phyloP scores from a whole-genome alignment of 2,888 invertebrate genomes.

The Thereva nobilitata region DNA sequence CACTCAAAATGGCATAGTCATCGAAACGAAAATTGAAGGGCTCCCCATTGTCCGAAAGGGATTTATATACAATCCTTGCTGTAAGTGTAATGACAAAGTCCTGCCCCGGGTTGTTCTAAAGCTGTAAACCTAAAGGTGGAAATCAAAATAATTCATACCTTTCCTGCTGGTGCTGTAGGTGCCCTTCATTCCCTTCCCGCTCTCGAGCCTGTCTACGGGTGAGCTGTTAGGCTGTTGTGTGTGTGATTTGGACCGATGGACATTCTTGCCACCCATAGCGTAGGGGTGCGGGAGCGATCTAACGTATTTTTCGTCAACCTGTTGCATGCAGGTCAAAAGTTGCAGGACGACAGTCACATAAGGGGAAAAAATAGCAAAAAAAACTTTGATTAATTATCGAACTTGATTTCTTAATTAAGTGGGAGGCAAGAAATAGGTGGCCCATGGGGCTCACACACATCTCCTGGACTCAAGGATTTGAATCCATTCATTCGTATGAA shows the following conservation, averaged over 20 bases:
- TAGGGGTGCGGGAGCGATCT: constrained; percentile 54
- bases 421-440: background rate
- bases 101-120: too few species aligned
- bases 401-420: constrained; percentile 8
- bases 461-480: too few species aligned
- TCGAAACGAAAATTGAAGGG: too few species aligned
- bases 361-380: background rate
- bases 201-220: constrained; percentile 23
- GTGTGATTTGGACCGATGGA: constrained; percentile 52
- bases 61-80: too few species aligned
- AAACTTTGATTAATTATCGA: constrained; percentile 21
- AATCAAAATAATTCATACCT: constrained; percentile 29
- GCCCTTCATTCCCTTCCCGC: constrained; percentile 18
- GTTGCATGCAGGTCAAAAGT: constrained; percentile 38
- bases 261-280: constrained; percentile 52
- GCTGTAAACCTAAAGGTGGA: constrained; percentile 5
- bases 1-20: too few species aligned
- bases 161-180: constrained; percentile 12
- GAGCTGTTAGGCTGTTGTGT: constrained; percentile 46
- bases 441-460: background rate
- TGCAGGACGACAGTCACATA: background rate
- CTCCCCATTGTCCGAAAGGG: too few species aligned
- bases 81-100: too few species aligned
- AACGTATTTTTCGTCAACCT: constrained; percentile 58
- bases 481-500: background rate